Percentiles rank a stretch among this genome's conserved stretches.
Evolutionary conservation across 2,113 vertebrate genomes (phyloP).

Genomic region (Anseranas semipalmata): DNA sequence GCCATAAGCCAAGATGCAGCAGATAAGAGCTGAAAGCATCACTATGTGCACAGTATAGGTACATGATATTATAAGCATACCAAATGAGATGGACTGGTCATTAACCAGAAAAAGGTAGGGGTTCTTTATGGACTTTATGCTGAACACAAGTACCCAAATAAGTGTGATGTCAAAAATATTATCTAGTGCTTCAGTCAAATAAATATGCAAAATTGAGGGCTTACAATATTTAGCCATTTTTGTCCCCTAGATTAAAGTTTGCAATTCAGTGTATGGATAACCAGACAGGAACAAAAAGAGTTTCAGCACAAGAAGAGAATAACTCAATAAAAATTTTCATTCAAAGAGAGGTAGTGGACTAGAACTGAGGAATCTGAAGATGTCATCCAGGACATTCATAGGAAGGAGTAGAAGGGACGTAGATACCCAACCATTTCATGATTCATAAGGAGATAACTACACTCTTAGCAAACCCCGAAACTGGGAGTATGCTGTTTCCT

Average conservation of each 20-base stretch:
- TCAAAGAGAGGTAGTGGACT: background rate
- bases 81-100: background rate
- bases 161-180: background rate
- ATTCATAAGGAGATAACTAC: background rate
- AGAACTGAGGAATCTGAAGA: background rate
- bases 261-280: background rate
- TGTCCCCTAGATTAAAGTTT: background rate
- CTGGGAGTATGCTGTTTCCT: background rate
- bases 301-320: background rate
- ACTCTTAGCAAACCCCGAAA: background rate
- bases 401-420: background rate
- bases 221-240: background rate
- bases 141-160: background rate
- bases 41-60: background rate
- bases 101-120: background rate
- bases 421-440: background rate
- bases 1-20: background rate
- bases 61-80: background rate
- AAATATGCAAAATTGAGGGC: background rate
- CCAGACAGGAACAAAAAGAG: background rate
- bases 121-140: background rate
- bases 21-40: background rate
- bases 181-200: background rate
- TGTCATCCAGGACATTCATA: background rate
- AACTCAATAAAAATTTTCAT: background rate